A percentile compares a stretch with the other conserved stretches of the same genome.
Conservation (phyloP, 2,797 vertebrate genomes). For the Geotrypetes seraphini region DNA sequence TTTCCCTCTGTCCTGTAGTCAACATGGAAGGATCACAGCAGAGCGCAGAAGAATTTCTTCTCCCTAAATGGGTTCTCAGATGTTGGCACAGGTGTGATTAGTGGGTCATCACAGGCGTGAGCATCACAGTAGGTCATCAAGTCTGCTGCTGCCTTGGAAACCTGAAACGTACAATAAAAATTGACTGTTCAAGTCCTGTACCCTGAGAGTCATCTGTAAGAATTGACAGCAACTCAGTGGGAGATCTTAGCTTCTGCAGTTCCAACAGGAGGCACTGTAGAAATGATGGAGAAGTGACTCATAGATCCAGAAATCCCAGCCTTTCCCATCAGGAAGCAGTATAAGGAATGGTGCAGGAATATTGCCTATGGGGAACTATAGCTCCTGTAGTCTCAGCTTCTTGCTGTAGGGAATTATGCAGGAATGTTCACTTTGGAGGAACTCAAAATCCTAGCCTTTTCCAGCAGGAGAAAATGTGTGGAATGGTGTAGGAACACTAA, state of each 20-base stretch:
- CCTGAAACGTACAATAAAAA: conserved; percentile 19
- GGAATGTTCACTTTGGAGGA: too few relatives aligned
- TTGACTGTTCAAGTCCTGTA: too few relatives aligned
- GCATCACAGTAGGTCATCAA: conserved; percentile 53
- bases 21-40: conserved; percentile 47
- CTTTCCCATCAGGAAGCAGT: background rate
- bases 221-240: too few relatives aligned
- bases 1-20: too few relatives aligned
- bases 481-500: too few relatives aligned
- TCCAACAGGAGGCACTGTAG: background rate
- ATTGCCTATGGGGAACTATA: background rate
- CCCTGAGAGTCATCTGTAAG: too few relatives aligned
- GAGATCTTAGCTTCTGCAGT: background rate
- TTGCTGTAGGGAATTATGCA: too few relatives aligned
- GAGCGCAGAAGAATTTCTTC: conserved; percentile 57
- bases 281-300: too few relatives aligned
- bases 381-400: too few relatives aligned
- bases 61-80: conserved; percentile 57
- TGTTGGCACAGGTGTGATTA: conserved; percentile 54
- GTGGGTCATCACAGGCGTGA: conserved; percentile 49
- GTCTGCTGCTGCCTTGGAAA: conserved; percentile 53
- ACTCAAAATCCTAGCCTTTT: too few relatives aligned
- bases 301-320: too few relatives aligned
- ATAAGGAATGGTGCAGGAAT: background rate
- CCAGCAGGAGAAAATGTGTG: too few relatives aligned